A percentile compares a stretch with the other conserved stretches of the same genome.
These are phyloP conservation scores for Poeciliopsis infans DNA, from an alignment of 2,797 vertebrate species.

Conservation along the genomic window DNA sequence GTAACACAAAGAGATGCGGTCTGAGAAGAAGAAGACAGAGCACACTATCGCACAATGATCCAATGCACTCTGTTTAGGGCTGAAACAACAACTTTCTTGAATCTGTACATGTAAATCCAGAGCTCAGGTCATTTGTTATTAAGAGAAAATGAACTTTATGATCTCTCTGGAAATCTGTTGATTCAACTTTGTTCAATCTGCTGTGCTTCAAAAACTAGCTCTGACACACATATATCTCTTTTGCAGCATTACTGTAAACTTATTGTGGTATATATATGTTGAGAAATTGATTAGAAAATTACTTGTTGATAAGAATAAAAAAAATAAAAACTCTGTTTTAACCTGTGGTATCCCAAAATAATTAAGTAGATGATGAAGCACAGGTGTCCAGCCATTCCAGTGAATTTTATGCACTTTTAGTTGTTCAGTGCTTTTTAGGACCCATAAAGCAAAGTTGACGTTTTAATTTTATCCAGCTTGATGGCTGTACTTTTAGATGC, in stretches of 20 bases:
- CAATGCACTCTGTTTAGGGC: slow-evolving; percentile 77
- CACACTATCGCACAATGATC: slow-evolving; percentile 64
- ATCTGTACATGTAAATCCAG: slow-evolving; percentile 66
- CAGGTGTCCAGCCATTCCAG: slow-evolving; percentile 81
- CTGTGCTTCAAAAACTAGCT: slow-evolving; percentile 69
- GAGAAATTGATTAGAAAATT: slow-evolving; percentile 68
- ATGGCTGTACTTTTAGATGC: slow-evolving; percentile 75
- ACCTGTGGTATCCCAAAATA: slow-evolving; percentile 76
- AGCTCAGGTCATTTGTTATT: slow-evolving; percentile 33
- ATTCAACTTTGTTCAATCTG: slow-evolving; percentile 57
- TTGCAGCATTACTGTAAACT: slow-evolving; percentile 84
- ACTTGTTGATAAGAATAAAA: slow-evolving; percentile 73
- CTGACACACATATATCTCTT: slow-evolving; percentile 67
- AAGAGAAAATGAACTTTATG: slow-evolving; percentile 56
- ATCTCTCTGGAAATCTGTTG: slow-evolving; percentile 70
- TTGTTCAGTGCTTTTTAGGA: slow-evolving; percentile 75
- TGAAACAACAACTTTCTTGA: slow-evolving; percentile 65
- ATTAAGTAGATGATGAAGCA: slow-evolving; percentile 80
- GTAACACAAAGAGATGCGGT: slow-evolving; percentile 24
- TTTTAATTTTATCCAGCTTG: slow-evolving; percentile 64
- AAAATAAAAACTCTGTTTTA: slow-evolving; percentile 74
- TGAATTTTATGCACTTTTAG: slow-evolving; percentile 83
- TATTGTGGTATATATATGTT: slow-evolving; percentile 82
- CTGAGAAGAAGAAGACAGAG: slow-evolving; percentile 35
- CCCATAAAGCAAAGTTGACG: slow-evolving; percentile 52